These are phyloP conservation scores for Fabriciana adippe DNA, from an alignment of 2,888 invertebrate species.

Conservation along the genomic window DNA sequence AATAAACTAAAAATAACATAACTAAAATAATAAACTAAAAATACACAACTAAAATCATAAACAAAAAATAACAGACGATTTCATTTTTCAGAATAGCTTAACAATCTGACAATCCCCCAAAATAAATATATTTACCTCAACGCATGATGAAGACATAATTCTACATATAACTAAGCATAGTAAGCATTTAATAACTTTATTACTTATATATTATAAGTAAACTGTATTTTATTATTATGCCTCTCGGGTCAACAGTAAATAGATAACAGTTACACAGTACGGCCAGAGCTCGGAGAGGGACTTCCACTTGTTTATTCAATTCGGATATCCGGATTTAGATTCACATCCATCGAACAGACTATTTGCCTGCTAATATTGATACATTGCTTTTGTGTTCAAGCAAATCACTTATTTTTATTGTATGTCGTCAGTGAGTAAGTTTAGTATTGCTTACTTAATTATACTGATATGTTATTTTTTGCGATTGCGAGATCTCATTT, in stretches of 20 bases:
- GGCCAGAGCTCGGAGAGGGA: conserved; percentile 13
- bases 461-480: too few relatives aligned
- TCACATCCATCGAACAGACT: conserved; percentile 12
- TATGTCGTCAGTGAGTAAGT: not conserved
- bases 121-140: too few relatives aligned
- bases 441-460: not conserved
- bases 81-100: too few relatives aligned
- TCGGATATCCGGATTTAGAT: conserved; percentile 22
- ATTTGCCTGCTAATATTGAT: conserved; percentile 6
- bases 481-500: too few relatives aligned
- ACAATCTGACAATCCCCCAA: too few relatives aligned
- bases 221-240: not conserved
- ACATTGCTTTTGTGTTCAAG: not conserved
- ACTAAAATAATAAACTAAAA: too few relatives aligned
- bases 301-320: conserved; percentile 22
- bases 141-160: too few relatives aligned
- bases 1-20: too few relatives aligned
- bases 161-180: too few relatives aligned
- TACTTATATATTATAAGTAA: not conserved
- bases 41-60: too few relatives aligned
- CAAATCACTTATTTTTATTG: not conserved
- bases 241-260: not conserved
- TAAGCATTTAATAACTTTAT: too few relatives aligned
- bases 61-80: too few relatives aligned
- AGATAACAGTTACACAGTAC: conserved; percentile 5